phyloP scores from a whole-genome alignment of 2,888 invertebrate species.

The Ommatoiulus sabulosus region DNA sequence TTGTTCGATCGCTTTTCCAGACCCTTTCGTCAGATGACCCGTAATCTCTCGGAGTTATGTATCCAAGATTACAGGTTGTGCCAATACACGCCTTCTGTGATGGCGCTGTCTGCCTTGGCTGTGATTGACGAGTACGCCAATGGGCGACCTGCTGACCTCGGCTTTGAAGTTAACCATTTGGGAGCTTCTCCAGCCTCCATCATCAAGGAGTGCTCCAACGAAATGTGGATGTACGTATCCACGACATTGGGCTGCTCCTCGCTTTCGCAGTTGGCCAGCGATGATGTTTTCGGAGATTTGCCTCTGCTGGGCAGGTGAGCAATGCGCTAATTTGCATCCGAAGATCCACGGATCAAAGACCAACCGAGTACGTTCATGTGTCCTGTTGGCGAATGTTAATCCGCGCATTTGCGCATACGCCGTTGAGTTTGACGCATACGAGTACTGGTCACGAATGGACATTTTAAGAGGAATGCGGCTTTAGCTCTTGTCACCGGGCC shows the following conservation, averaged over 20 bases:
- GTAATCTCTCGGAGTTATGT: slow-evolving; percentile 56
- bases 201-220: slow-evolving; percentile 53
- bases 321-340: neutral
- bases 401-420: neutral
- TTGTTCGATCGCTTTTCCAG: slow-evolving; percentile 7
- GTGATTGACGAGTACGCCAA: slow-evolving; percentile 56
- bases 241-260: slow-evolving; percentile 43
- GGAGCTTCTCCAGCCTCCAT: slow-evolving; percentile 15
- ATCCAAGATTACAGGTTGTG: slow-evolving; percentile 55
- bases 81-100: slow-evolving; percentile 54
- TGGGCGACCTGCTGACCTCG: slow-evolving; percentile 53
- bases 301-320: slow-evolving; percentile 6
- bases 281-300: slow-evolving; percentile 38
- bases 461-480: neutral
- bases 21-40: slow-evolving; percentile 51
- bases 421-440: neutral
- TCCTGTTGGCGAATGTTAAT: neutral
- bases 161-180: slow-evolving; percentile 10
- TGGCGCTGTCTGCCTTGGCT: slow-evolving; percentile 56
- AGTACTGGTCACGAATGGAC: neutral
- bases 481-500: slow-evolving; percentile 7
- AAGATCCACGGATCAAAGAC: neutral
- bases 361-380: neutral
- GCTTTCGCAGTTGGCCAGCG: slow-evolving; percentile 52
- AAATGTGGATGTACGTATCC: slow-evolving; percentile 53